These are phyloP conservation scores for Matsumyia berberina DNA, from an alignment of 2,888 invertebrate genomes.

Conservation along the genomic window DNA sequence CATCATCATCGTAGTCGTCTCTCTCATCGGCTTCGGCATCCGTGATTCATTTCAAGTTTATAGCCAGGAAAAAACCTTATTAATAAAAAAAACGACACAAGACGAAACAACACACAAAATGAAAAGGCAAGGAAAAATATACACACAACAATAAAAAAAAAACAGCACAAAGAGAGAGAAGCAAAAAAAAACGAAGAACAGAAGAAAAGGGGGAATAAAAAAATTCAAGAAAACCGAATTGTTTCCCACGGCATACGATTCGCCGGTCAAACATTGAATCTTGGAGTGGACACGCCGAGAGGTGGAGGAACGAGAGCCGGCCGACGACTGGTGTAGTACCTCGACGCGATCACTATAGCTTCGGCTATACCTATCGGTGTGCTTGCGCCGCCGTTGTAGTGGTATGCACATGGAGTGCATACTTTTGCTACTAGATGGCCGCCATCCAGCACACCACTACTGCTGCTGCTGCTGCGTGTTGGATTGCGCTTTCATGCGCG, in stretches of 20 bases:
- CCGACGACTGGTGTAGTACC: constrained; percentile 61
- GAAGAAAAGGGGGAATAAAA: constrained; percentile 78
- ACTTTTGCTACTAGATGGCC: constrained; percentile 75
- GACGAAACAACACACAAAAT: constrained; percentile 87
- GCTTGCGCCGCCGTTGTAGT: constrained; percentile 39
- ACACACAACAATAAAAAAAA: constrained; percentile 90
- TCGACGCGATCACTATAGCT: constrained; percentile 59
- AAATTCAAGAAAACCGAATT: constrained; percentile 84
- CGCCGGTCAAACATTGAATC: constrained; percentile 84
- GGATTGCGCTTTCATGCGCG: constrained; percentile 76
- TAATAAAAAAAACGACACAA: constrained; percentile 76
- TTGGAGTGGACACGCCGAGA: constrained; percentile 72
- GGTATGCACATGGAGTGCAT: constrained; percentile 76
- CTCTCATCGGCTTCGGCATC: constrained; percentile 71
- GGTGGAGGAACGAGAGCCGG: constrained; percentile 63
- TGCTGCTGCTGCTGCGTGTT: constrained; percentile 63
- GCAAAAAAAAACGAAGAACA: constrained; percentile 78
- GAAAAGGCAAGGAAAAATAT: constrained; percentile 92
- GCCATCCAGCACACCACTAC: constrained; percentile 57
- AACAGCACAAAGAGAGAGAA: constrained; percentile 81
- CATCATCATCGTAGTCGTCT: constrained; percentile 34
- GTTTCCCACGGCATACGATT: constrained; percentile 85
- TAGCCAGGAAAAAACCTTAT: constrained; percentile 76
- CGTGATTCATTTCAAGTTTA: constrained; percentile 77
- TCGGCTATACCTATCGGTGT: constrained; percentile 33